phyloP scores from a whole-genome alignment of 2,113 vertebrate genomes.

The Heptranchias perlo region DNA sequence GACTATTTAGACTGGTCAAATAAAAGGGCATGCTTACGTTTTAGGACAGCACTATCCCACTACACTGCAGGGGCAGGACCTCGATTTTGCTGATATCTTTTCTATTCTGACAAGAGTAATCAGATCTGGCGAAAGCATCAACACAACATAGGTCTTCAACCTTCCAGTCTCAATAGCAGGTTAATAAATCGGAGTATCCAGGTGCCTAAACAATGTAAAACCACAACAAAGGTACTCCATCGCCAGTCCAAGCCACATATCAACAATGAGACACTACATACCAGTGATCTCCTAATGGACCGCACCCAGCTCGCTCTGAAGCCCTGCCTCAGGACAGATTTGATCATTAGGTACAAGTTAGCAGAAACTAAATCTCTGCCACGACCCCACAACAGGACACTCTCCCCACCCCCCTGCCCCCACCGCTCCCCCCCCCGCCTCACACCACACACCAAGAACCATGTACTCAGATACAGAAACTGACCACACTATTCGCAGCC shows the following conservation, averaged over 20 bases:
- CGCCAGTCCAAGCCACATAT: not conserved
- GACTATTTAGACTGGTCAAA: not conserved
- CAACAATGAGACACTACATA: slow-evolving; percentile 23
- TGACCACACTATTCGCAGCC: not conserved
- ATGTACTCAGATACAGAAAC: not conserved
- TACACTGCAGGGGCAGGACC: not conserved
- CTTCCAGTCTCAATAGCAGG: not conserved
- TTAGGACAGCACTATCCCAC: not conserved
- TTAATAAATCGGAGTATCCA: slow-evolving; percentile 26
- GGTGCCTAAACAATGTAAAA: slow-evolving; percentile 15
- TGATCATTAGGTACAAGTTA: slow-evolving; percentile 37
- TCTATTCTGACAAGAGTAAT: slow-evolving; percentile 13
- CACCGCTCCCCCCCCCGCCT: not conserved
- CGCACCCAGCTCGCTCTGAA: slow-evolving; percentile 14
- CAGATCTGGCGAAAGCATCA: not conserved
- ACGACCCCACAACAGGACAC: slow-evolving; percentile 20
- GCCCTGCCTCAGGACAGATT: slow-evolving; percentile 22
- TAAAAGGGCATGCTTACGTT: not conserved
- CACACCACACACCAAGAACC: not conserved
- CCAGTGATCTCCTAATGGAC: slow-evolving; percentile 36
- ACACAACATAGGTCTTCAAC: not conserved
- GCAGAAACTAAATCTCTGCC: slow-evolving; percentile 12
- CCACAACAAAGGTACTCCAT: not conserved
- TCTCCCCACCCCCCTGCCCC: not conserved
- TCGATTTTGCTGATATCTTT: not conserved